Conservation (phyloP, 2,888 invertebrate species). For the Agrotis exclamationis region DNA sequence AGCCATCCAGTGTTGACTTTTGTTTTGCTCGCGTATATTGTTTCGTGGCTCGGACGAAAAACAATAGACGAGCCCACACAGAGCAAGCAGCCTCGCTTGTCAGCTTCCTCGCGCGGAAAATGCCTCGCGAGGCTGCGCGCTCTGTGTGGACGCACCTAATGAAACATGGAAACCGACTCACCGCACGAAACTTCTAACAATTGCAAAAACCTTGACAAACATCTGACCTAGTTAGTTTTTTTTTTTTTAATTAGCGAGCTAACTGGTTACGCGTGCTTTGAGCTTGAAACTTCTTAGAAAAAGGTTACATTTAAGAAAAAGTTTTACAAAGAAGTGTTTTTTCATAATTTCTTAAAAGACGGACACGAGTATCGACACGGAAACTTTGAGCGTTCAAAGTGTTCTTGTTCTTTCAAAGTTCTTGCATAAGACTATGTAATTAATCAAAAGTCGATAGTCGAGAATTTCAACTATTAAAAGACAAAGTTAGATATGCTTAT, state of each 20-base stretch:
- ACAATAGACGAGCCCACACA: no score
- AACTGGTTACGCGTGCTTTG: background rate
- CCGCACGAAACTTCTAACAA: background rate
- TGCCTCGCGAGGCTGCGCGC: no score
- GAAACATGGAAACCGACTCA: no score
- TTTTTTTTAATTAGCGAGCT: background rate
- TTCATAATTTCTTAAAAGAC: background rate
- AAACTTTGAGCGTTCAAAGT: constrained; percentile 5
- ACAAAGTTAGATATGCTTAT: background rate
- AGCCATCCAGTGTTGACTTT: no score
- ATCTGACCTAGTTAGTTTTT: background rate
- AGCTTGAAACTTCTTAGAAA: background rate
- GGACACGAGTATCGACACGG: background rate
- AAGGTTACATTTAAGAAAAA: background rate
- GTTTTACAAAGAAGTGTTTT: background rate
- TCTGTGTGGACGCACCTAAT: no score
- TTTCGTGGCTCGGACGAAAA: no score
- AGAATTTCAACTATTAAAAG: background rate
- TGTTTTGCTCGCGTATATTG: no score
- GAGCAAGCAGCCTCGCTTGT: no score
- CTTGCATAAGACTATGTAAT: constrained; percentile 6
- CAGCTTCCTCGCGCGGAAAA: no score
- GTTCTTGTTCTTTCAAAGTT: constrained; percentile 22
- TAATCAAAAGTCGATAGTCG: constrained; percentile 16
- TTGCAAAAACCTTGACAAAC: background rate